A percentile compares a stretch with the other conserved stretches of the same genome.
Conservation (phyloP, 2,113 vertebrate species). For the Dasyprocta punctata region DNA sequence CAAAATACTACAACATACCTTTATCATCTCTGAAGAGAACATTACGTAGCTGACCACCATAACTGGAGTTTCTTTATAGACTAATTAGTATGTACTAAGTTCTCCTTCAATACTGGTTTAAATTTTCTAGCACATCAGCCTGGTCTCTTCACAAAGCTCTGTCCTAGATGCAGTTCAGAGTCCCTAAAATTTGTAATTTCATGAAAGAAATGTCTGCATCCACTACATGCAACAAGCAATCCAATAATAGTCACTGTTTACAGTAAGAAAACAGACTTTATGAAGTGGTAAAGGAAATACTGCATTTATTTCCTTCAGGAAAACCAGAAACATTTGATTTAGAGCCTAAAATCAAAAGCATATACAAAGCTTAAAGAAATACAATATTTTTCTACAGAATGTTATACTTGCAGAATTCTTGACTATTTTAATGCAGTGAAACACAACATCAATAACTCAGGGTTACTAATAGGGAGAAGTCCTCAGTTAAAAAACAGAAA, state of each 20-base stretch:
- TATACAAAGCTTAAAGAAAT: not conserved
- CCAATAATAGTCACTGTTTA: not conserved
- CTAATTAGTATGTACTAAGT: not conserved
- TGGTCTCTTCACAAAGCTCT: not conserved
- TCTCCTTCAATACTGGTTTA: not conserved
- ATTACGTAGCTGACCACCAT: not conserved
- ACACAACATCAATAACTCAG: not conserved
- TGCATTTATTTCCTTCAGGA: not conserved
- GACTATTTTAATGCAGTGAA: not conserved
- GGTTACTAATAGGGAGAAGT: not conserved
- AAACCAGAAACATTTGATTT: conserved; percentile 31
- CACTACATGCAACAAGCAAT: not conserved
- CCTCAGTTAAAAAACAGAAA: not conserved
- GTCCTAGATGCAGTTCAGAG: not conserved
- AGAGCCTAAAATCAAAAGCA: not conserved
- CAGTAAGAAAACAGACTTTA: not conserved
- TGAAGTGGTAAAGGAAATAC: not conserved
- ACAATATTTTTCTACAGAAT: not conserved
- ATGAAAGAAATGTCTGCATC: not conserved
- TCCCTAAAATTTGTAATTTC: conserved; percentile 15
- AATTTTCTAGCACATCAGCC: not conserved
- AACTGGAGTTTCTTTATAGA: conserved; percentile 4
- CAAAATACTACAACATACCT: not conserved
- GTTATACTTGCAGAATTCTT: not conserved
- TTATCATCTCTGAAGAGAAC: not conserved